A percentile compares a stretch with the other conserved stretches of the same genome.
Conservation (phyloP, 2,797 vertebrate species). For the Channa striata region DNA sequence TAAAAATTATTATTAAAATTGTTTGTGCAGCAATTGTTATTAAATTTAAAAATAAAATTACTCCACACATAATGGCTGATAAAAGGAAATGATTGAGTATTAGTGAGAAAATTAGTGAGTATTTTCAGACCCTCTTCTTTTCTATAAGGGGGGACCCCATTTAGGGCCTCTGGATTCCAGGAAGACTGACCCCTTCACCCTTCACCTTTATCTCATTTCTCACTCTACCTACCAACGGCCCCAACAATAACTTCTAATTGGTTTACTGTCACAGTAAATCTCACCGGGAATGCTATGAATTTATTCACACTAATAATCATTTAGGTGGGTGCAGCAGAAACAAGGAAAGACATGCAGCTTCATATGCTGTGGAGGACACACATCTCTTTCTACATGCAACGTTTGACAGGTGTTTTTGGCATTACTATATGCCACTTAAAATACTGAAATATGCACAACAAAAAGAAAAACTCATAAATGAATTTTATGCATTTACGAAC, state of each 20-base stretch:
- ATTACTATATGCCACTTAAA: neutral
- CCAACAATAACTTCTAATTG: constrained; percentile 79
- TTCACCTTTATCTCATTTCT: constrained; percentile 71
- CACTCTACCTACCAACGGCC: constrained; percentile 66
- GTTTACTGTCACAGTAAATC: constrained; percentile 79
- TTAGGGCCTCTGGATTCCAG: constrained; percentile 74
- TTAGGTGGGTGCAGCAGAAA: neutral
- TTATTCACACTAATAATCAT: constrained; percentile 37
- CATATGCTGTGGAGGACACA: neutral
- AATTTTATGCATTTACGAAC: neutral
- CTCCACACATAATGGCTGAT: neutral
- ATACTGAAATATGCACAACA: neutral
- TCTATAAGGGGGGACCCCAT: constrained; percentile 49
- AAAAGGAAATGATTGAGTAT: no score
- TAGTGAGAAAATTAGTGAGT: no score
- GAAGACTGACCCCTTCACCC: constrained; percentile 72
- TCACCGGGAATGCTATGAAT: constrained; percentile 37
- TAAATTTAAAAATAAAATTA: no score
- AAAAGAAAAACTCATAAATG: rapidly evolving
- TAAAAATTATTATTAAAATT: no score
- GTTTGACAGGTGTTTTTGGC: neutral
- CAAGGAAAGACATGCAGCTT: neutral
- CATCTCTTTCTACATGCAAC: no score
- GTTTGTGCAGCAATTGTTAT: no score
- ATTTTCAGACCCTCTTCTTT: constrained; percentile 36